Evolutionary conservation across 2,888 invertebrate species (phyloP).

Genomic region (Troides oblongomaculatus): DNA sequence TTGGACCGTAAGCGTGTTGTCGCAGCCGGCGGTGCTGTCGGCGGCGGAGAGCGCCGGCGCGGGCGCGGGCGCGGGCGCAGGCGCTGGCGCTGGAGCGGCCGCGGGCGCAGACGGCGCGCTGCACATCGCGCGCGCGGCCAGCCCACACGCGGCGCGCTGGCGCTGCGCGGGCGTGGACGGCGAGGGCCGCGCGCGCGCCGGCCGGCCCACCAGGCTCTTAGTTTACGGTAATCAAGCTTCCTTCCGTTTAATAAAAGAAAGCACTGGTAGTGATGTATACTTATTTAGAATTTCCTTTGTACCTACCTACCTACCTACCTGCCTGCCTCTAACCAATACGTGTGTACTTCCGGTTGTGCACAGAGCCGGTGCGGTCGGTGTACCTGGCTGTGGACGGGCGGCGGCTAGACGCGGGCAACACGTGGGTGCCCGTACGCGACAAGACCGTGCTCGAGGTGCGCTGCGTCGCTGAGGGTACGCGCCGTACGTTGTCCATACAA

Average conservation of each 20-base stretch:
- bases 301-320: not conserved
- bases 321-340: not conserved
- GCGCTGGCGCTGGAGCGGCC: constrained; percentile 30
- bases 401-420: constrained; percentile 91
- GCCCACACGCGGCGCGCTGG: constrained; percentile 86
- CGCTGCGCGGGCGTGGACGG: constrained; percentile 83
- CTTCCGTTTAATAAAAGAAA: too few relatives aligned
- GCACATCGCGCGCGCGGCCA: constrained; percentile 63
- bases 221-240: constrained; percentile 51
- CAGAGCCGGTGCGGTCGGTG: constrained; percentile 91
- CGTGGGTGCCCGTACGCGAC: constrained; percentile 92
- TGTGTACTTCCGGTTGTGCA: not conserved
- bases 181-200: constrained; percentile 82
- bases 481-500: constrained; percentile 76
- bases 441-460: constrained; percentile 90
- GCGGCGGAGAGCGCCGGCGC: constrained; percentile 17
- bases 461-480: constrained; percentile 91
- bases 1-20: not conserved
- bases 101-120: constrained; percentile 36
- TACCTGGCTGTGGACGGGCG: constrained; percentile 93
- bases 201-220: constrained; percentile 57
- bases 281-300: not conserved
- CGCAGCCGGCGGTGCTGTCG: not conserved
- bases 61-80: constrained; percentile 15
- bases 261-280: too few relatives aligned